Percentiles rank a stretch among this genome's conserved stretches.
Conservation (phyloP, 1,140 invertebrate species). For the Apocrypta bakeri region DNA sequence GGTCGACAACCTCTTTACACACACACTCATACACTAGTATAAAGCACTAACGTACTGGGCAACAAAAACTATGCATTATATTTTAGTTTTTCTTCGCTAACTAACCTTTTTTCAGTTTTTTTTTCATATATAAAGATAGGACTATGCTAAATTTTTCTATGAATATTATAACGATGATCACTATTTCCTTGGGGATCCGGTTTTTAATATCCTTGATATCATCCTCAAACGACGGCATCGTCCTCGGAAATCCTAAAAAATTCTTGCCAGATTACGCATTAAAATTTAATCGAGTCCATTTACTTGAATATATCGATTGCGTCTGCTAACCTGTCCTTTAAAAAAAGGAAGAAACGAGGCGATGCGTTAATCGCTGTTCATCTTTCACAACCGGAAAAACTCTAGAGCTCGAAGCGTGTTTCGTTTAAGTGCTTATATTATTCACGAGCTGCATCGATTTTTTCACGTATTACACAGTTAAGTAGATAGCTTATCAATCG, state of each 20-base stretch:
- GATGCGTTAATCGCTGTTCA: constrained; percentile 13
- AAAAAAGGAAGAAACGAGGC: background rate
- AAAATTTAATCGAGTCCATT: background rate
- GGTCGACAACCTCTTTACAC: background rate
- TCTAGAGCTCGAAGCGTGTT: background rate
- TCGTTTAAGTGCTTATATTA: constrained; percentile 32
- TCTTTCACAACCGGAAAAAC: constrained; percentile 16
- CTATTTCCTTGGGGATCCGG: background rate
- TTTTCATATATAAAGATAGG: no score
- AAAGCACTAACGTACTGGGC: no score
- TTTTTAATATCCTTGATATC: background rate
- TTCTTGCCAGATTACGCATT: background rate
- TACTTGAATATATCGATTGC: background rate
- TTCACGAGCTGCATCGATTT: constrained; percentile 4
- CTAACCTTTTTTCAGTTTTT: no score
- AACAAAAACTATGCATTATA: no score
- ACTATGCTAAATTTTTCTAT: no score
- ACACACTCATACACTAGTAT: background rate
- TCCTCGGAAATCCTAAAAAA: background rate
- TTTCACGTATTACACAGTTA: background rate
- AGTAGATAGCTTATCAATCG: background rate
- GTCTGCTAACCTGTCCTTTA: background rate
- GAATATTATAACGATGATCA: no score
- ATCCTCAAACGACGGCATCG: background rate
- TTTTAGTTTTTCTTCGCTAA: no score